Base-by-base conservation (phyloP, 2,888 invertebrate genomes). In the Chalcosyrphus nemorum region DNA sequence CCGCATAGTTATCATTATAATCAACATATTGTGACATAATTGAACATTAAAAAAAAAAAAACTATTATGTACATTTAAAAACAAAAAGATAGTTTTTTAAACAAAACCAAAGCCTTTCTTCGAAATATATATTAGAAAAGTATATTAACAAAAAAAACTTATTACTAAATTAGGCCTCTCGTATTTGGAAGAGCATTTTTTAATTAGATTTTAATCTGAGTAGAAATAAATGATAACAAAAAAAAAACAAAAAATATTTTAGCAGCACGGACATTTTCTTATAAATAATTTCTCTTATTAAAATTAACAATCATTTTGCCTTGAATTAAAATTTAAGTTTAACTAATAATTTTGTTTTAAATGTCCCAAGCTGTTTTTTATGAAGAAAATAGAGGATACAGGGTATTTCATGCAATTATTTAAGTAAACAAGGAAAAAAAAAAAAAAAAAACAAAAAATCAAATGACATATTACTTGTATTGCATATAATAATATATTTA, bases 331-430 rank as follows among this genome's bases (percentile, higher is more conserved):
- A 1, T 6, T 45, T 52, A 56, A 74, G 21, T 9, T 45, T 80
- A 54, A 74, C 13, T 35, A 17, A 32, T 29, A 7, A 24, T 35
- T 38, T 45, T 32, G 0, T 77, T 63, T 63, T 32, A 45, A 68
- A 80, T 75, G 80, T 84, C 80, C 80, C 17, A 57, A 70, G 80
- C 84, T 84, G 81, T 66, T 85, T 66, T 85, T 84, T 81, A 86
- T 80, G 78, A 74, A 81, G 86, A 86, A 86, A 82, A 89, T 88
- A 90, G 95, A 96, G 96, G 96, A 96, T 96, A 96, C 96, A 96
- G 96, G 96, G 96, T 96, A 96, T 95, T 95, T 95, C 95, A 96
- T 95, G 95, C 95, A 95, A 95, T 95, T 96, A 95, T 95, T 95
- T 95, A 94, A 87, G 86, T 74, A 78, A 84, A 63, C 56, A 81